Evolutionary conservation across 2,797 vertebrate species (phyloP).

Genomic region (Epinephelus malabaricus): DNA sequence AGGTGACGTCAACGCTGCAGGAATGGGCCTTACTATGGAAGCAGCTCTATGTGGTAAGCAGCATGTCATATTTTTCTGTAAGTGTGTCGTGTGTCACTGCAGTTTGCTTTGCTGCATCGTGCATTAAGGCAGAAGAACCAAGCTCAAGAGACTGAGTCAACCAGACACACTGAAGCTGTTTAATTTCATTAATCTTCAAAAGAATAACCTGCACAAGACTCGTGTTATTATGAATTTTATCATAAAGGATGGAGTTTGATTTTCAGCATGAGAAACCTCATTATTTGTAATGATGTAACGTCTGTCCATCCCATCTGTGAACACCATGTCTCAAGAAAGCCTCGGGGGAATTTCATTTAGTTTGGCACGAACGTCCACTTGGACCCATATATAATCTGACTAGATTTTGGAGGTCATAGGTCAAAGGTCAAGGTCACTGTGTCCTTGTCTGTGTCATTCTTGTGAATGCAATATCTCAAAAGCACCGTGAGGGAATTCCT

Average conservation of each 20-base stretch:
- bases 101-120: neutral
- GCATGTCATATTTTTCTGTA: neutral
- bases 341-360: too few relatives aligned
- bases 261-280: neutral
- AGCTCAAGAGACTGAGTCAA: neutral
- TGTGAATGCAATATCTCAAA: too few relatives aligned
- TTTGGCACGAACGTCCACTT: too few relatives aligned
- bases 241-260: neutral
- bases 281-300: neutral
- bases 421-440: too few relatives aligned
- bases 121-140: neutral
- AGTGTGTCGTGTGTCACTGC: neutral
- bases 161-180: too few relatives aligned
- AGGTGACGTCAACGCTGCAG: constrained; percentile 94
- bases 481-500: too few relatives aligned
- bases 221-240: too few relatives aligned
- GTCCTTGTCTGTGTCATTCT: too few relatives aligned
- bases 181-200: neutral
- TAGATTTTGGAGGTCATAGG: too few relatives aligned
- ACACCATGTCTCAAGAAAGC: too few relatives aligned
- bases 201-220: neutral
- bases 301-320: too few relatives aligned
- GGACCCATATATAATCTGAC: too few relatives aligned
- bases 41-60: constrained; percentile 96
- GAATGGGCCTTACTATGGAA: constrained; percentile 97